A percentile compares a stretch with the other conserved stretches of the same genome.
phyloP scores from a whole-genome alignment of 2,113 vertebrate genomes.

The Pyrgilauda ruficollis region DNA sequence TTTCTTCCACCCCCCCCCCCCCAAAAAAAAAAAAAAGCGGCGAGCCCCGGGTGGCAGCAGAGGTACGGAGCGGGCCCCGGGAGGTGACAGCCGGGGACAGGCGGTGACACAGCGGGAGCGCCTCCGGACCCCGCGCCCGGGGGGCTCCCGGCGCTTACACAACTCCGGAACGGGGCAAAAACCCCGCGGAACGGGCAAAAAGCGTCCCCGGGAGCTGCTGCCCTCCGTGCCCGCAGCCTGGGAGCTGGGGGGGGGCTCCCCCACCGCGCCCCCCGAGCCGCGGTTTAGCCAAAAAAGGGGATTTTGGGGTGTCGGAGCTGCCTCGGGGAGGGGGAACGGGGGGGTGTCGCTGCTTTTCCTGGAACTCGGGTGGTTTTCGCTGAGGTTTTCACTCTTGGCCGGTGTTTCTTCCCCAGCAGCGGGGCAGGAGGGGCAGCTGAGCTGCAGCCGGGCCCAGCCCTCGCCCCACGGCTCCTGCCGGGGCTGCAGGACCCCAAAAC shows the following conservation, averaged over 20 bases:
- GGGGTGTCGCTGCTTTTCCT: fast-evolving
- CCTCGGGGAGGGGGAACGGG: too few species aligned
- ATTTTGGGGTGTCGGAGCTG: neutral
- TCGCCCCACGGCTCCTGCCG: neutral
- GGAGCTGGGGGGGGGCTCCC: neutral
- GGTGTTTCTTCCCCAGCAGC: neutral
- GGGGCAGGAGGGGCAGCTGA: neutral
- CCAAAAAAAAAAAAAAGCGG: neutral
- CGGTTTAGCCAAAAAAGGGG: neutral
- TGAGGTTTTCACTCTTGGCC: fast-evolving
- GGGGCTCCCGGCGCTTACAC: too few species aligned
- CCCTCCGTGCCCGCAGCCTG: neutral
- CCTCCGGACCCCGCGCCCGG: neutral
- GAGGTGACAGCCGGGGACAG: neutral
- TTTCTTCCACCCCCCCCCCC: neutral
- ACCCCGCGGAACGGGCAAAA: neutral
- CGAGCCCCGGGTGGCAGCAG: neutral
- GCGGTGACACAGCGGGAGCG: neutral
- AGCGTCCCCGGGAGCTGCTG: fast-evolving
- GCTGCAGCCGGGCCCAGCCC: neutral
- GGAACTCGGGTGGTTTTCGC: fast-evolving
- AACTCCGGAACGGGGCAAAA: too few species aligned
- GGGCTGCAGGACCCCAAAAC: neutral
- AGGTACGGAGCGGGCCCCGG: neutral
- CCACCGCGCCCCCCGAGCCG: neutral